Conservation (phyloP, 2,113 vertebrate genomes). For the Callorhinus ursinus region DNA sequence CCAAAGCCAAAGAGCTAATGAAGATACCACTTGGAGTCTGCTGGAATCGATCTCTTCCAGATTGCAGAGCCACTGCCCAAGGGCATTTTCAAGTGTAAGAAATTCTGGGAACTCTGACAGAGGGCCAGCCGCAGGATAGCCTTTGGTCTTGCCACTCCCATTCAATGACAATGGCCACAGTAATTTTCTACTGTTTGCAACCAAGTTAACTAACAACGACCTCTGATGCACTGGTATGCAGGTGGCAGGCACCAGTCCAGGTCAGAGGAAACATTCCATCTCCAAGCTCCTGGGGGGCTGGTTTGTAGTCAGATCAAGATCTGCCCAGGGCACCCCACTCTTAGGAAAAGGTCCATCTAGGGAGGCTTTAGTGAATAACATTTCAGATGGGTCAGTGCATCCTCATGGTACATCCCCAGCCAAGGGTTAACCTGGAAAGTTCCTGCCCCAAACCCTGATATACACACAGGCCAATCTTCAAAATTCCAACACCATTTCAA, state of each 20-base stretch:
- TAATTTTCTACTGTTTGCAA: neutral
- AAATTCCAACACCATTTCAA: slow-evolving; percentile 28
- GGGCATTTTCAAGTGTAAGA: neutral
- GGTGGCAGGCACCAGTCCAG: neutral
- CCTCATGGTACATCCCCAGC: neutral
- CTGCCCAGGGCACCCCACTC: neutral
- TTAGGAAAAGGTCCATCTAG: neutral
- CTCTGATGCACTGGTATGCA: neutral
- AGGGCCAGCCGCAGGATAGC: neutral
- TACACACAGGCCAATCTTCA: neutral
- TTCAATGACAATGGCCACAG: neutral
- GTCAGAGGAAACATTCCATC: neutral
- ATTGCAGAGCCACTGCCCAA: fast-evolving
- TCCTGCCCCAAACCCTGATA: neutral
- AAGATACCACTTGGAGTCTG: neutral
- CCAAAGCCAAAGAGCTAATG: neutral
- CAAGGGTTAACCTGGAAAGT: neutral
- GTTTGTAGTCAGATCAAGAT: neutral
- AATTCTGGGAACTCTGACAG: neutral
- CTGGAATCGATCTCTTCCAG: neutral
- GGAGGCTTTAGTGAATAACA: neutral
- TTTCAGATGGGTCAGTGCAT: neutral
- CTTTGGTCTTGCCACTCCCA: neutral
- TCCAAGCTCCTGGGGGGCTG: neutral
- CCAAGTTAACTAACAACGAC: neutral